These are phyloP conservation scores for Lamellibrachia columna DNA, from an alignment of 2,888 invertebrate species.

Conservation along the genomic window DNA sequence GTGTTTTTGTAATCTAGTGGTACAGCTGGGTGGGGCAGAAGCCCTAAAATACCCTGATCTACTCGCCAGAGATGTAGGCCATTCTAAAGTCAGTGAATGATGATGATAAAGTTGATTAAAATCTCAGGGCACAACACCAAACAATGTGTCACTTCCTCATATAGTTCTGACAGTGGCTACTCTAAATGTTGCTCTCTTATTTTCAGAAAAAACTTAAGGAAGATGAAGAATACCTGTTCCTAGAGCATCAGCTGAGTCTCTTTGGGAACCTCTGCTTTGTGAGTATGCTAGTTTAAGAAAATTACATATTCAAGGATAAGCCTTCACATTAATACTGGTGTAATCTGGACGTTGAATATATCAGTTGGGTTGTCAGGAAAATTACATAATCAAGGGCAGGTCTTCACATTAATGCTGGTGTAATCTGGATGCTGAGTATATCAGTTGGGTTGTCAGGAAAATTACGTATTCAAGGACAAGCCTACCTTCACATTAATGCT, in stretches of 20 bases:
- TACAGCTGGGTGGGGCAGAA: no score
- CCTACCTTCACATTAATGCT: no score
- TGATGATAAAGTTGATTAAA: no score
- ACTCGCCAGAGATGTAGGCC: no score
- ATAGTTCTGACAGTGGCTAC: no score
- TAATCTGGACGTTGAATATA: neutral
- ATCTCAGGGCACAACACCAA: no score
- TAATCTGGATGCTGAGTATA: neutral
- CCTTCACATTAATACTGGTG: no score
- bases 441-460: neutral
- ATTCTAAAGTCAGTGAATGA: no score
- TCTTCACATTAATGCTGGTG: no score
- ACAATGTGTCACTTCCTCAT: neutral
- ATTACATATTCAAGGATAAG: neutral
- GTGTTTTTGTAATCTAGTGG: no score
- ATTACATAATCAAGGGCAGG: neutral
- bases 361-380: neutral
- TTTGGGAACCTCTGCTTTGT: constrained; percentile 63
- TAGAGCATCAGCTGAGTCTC: constrained; percentile 62
- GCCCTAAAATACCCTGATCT: no score
- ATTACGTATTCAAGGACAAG: neutral
- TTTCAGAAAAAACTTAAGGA: constrained; percentile 33
- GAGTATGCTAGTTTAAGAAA: constrained; percentile 41
- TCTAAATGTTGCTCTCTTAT: neutral
- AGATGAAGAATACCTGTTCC: constrained; percentile 59